A percentile compares a stretch with the other conserved stretches of the same genome.
Evolutionary conservation across 1,140 invertebrate genomes (phyloP).

Genomic region (Metaphire vulgaris): DNA sequence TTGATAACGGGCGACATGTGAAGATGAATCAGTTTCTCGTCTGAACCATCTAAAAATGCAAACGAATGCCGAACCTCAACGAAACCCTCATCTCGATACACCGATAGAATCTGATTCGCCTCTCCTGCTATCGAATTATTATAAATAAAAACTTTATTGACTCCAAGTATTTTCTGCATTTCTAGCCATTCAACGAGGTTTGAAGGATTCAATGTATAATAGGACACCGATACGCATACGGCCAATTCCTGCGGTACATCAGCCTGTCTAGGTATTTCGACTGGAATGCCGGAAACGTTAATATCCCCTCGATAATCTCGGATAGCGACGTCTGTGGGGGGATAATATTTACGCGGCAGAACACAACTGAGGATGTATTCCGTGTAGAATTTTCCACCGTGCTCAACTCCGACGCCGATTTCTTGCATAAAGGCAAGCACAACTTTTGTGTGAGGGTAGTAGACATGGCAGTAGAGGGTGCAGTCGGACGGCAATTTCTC

Average conservation of each 20-base stretch:
- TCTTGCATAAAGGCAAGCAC: neutral
- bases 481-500: neutral
- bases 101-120: neutral
- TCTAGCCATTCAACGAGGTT: neutral
- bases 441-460: neutral
- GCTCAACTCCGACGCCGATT: neutral
- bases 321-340: neutral
- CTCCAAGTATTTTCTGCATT: neutral
- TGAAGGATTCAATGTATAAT: neutral
- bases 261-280: neutral
- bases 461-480: neutral
- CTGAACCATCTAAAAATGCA: neutral
- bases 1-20: constrained; percentile 56
- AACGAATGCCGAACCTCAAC: constrained; percentile 15
- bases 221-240: neutral
- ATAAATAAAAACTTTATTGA: neutral
- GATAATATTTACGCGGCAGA: neutral
- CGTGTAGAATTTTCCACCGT: neutral
- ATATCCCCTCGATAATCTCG: neutral
- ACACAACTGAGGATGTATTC: neutral
- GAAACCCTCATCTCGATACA: constrained; percentile 12
- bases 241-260: neutral
- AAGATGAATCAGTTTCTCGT: neutral
- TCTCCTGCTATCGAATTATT: neutral
- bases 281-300: neutral